Evolutionary conservation across 2,888 invertebrate species (phyloP), one percentile per base, ranked within the genome.

Genomic region (Synergus laeviventris): DNA sequence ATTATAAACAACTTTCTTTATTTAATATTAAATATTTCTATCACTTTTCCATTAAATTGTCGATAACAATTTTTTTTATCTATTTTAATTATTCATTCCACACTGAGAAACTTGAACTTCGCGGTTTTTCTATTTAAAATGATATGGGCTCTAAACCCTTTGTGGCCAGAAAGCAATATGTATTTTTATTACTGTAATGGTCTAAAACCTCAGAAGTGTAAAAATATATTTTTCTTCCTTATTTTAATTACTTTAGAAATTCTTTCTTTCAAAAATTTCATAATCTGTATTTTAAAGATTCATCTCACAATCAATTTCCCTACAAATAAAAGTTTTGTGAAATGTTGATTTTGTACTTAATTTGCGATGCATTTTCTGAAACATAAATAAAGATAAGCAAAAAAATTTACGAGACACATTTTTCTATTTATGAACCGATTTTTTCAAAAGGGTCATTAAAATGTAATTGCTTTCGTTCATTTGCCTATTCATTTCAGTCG

Each of bases 1-100:
- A 21, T 38, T 9, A 21, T 18, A 18, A 66, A 42, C 24, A 16
- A 21, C 64, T 66, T 42, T 66, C 64, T 66, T 66, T 24, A 64
- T 7, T 66, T 16, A 64, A 14, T 16, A 2, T 7, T 42, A 42
- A 42, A 66, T n/a, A n/a, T n/a, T n/a, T n/a, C n/a, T n/a, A n/a
- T 42, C 16, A 42, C 8, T 24, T 66, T 42, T 21, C 42, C 8
- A 66, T 66, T 16, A 21, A 18, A 9, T 1, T 21, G 8, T 16
- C 2, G 16, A 24, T 14, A 0, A 21, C 16, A 24, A 42, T 66
- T 66, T 24, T 21, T 42, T 42, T 16, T 14, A 18, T 7, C 39
- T 42, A 66, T 66, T 14, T 12, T 66, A 1, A 18, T 39, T 64
- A 18, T 39, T 64, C 12, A 18, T 18, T 18, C 9, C 0, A 2